Percentiles rank a stretch among this genome's conserved stretches.
Evolutionary conservation across 2,888 invertebrate genomes (phyloP).

Genomic region (Acheta domesticus): DNA sequence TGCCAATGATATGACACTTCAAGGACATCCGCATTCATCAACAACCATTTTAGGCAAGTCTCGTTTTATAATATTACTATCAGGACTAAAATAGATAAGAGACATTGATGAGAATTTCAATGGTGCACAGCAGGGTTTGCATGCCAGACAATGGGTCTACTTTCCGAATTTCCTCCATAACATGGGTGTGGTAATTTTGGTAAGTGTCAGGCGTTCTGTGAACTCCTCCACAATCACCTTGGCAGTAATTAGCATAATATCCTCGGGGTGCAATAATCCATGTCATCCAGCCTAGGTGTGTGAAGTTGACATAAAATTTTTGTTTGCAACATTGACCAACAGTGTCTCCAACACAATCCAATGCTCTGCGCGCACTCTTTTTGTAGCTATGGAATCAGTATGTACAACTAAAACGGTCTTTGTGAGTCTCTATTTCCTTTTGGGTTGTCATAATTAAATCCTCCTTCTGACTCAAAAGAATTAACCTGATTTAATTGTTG

Average conservation of each 20-base stretch:
- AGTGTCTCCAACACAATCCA: conserved; percentile 72
- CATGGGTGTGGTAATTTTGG: conserved; percentile 85
- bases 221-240: conserved; percentile 77
- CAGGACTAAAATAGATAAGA: conserved; percentile 86
- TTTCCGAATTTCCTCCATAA: conserved; percentile 83
- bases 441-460: conserved; percentile 37
- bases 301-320: conserved; percentile 87
- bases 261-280: conserved; percentile 90
- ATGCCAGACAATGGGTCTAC: conserved; percentile 71
- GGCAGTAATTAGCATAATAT: conserved; percentile 91
- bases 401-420: conserved; percentile 78
- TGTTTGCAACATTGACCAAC: conserved; percentile 82
- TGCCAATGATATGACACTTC: conserved; percentile 24
- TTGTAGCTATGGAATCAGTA: conserved; percentile 66
- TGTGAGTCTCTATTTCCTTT: conserved; percentile 54
- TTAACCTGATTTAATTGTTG: background rate
- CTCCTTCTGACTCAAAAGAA: conserved; percentile 34
- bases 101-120: conserved; percentile 89
- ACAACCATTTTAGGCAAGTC: conserved; percentile 95
- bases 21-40: conserved; percentile 90
- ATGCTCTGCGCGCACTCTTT: conserved; percentile 75
- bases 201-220: conserved; percentile 77
- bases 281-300: conserved; percentile 88
- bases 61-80: conserved; percentile 86
- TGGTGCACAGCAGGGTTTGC: conserved; percentile 88